Evolutionary conservation across 1,140 invertebrate species (phyloP).

Genomic region (Pissodes strobi): DNA sequence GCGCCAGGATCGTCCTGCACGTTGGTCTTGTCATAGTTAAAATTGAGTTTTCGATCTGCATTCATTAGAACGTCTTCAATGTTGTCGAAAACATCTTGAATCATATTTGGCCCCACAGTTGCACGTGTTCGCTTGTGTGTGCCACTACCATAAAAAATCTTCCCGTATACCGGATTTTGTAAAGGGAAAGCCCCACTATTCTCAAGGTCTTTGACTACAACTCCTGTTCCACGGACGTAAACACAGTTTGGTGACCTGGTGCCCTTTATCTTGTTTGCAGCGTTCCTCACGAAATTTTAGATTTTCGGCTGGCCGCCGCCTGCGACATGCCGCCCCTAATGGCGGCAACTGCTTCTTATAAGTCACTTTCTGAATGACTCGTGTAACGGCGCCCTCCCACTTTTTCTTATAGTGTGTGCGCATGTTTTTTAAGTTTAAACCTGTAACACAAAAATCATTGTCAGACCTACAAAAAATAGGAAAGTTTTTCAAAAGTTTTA

Average conservation of each 20-base stretch:
- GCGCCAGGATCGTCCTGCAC: too few relatives aligned
- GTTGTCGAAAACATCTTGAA: not conserved
- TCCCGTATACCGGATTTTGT: not conserved
- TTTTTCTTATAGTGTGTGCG: too few relatives aligned
- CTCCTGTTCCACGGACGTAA: not conserved
- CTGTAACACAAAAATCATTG: too few relatives aligned
- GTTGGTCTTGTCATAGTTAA: too few relatives aligned
- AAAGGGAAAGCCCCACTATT: not conserved
- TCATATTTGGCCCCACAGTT: not conserved
- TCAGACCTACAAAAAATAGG: too few relatives aligned
- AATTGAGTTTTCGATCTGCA: too few relatives aligned
- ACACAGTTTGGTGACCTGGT: not conserved
- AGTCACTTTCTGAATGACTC: too few relatives aligned
- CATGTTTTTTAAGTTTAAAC: too few relatives aligned
- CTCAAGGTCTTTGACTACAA: not conserved
- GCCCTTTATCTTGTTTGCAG: not conserved
- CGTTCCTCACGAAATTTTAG: not conserved
- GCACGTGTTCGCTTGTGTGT: not conserved
- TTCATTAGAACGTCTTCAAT: too few relatives aligned
- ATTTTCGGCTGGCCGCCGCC: not conserved
- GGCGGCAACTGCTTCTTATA: not conserved
- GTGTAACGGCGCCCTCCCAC: too few relatives aligned
- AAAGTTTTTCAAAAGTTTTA: too few relatives aligned
- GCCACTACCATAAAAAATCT: not conserved
- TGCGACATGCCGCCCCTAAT: not conserved